These are phyloP conservation scores for Oncorhynchus masou DNA, from an alignment of 2,113 vertebrate species.

Conservation along the genomic window DNA sequence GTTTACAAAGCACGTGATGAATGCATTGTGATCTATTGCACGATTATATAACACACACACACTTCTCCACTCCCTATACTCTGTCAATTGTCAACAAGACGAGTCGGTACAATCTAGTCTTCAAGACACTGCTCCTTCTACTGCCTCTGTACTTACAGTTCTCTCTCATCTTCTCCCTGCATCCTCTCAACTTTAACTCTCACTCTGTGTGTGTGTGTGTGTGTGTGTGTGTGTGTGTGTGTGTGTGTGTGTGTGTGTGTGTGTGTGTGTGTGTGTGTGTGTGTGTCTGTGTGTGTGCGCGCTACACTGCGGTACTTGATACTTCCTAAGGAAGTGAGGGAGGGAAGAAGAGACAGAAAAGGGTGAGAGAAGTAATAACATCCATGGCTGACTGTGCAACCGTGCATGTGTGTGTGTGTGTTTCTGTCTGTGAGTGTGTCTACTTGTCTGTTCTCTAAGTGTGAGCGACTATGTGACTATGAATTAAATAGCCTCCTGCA, in stretches of 20 bases:
- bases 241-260: background rate
- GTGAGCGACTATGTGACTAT: background rate
- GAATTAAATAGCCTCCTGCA: background rate
- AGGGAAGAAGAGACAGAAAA: background rate
- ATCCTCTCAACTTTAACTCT: constrained; percentile 13
- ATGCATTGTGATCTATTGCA: background rate
- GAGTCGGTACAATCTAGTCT: background rate
- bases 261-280: constrained; percentile 8
- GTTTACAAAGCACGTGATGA: no score
- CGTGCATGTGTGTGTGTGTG: background rate
- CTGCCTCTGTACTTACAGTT: background rate
- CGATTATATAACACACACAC: background rate
- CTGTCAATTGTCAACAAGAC: background rate
- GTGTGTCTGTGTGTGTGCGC: constrained; percentile 9
- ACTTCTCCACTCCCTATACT: background rate
- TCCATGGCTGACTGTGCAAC: background rate
- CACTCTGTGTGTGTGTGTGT: background rate
- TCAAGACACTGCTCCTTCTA: background rate
- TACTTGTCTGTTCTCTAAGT: background rate
- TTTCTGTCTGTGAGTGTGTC: constrained; percentile 2
- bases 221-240: background rate
- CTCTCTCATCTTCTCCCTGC: background rate
- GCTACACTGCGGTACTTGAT: constrained; percentile 52
- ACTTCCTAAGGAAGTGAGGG: constrained; percentile 38
- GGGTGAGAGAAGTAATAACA: background rate